phyloP scores from a whole-genome alignment of 2,113 vertebrate species.

The Phainopepla nitens region DNA sequence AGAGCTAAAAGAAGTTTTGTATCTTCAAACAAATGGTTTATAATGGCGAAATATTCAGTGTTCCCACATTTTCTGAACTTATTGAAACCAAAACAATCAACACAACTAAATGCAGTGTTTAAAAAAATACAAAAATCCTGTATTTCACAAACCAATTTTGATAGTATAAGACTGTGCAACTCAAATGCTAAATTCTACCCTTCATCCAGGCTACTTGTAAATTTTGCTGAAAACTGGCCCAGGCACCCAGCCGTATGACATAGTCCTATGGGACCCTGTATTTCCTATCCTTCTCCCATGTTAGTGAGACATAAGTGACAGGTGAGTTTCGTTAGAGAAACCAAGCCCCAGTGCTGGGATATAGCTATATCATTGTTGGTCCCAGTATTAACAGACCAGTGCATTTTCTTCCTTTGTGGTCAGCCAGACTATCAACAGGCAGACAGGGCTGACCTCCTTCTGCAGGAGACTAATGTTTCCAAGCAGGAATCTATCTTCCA shows the following conservation, averaged over 20 bases:
- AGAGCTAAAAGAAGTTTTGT: background rate
- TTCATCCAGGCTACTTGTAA: background rate
- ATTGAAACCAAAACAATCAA: background rate
- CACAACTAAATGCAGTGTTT: background rate
- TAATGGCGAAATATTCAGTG: background rate
- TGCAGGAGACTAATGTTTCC: background rate
- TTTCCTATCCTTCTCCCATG: background rate
- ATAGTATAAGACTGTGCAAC: background rate
- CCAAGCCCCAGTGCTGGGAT: background rate
- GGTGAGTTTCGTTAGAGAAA: background rate
- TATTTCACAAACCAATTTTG: background rate
- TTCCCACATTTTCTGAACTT: background rate
- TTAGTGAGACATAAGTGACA: background rate
- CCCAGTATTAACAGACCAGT: background rate
- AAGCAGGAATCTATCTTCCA: background rate
- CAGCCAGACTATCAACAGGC: background rate
- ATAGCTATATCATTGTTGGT: background rate
- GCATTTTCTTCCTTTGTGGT: background rate
- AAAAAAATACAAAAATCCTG: background rate
- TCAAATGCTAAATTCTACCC: background rate
- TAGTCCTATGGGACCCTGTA: background rate
- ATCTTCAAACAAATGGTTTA: background rate
- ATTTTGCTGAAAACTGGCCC: background rate
- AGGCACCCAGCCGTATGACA: background rate
- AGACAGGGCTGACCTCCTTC: background rate